phyloP scores from a whole-genome alignment of 1,140 invertebrate genomes.

The Tetraneura akinire region DNA sequence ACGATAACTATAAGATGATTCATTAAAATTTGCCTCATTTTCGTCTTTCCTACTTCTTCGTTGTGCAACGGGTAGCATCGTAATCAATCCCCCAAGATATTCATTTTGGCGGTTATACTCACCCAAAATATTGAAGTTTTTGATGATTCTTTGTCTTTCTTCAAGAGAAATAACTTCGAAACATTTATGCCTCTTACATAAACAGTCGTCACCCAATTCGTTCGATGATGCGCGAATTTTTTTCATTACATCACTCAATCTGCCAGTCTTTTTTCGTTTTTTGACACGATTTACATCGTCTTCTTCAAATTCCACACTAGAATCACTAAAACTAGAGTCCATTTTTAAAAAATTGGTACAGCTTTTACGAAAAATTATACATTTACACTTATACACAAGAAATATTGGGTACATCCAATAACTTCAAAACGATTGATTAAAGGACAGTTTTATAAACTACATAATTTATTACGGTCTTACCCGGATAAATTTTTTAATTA shows the following conservation, averaged over 20 bases:
- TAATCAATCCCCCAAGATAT: constrained; percentile 1
- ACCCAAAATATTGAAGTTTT: not conserved
- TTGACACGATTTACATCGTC: not conserved
- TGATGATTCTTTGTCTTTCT: not conserved
- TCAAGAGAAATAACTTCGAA: constrained; percentile 7
- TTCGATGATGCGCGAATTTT: not conserved
- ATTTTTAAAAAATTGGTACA: not conserved
- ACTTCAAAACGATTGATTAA: not conserved
- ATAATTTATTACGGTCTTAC: not conserved
- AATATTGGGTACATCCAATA: too few species aligned
- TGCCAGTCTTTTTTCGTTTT: not conserved
- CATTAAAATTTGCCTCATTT: not conserved
- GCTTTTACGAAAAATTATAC: too few species aligned
- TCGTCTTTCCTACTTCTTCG: not conserved
- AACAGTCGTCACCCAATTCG: not conserved
- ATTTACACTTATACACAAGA: too few species aligned
- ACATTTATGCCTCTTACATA: not conserved
- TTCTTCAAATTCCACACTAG: not conserved
- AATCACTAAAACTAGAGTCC: not conserved
- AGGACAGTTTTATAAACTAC: constrained; percentile 16
- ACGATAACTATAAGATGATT: constrained; percentile 3
- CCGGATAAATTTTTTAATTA: not conserved
- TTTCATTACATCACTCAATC: not conserved
- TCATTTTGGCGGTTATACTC: not conserved
- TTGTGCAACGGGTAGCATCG: not conserved